Evolutionary conservation across 2,113 vertebrate genomes (phyloP).

Genomic region (Gallinago undulata): DNA sequence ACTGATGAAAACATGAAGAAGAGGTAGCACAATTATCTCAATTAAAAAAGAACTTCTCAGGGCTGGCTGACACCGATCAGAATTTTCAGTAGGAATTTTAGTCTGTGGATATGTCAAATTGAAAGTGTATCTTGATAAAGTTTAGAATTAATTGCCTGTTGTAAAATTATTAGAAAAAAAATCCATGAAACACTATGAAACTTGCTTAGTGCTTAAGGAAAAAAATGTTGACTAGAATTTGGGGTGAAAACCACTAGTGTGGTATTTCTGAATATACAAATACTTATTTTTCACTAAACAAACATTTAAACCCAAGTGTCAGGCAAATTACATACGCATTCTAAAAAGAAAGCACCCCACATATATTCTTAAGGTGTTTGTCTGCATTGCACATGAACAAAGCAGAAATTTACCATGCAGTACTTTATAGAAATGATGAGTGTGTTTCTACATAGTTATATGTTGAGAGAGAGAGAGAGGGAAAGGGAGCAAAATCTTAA

Average conservation of each 20-base stretch:
- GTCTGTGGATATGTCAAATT: background rate
- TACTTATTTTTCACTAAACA: background rate
- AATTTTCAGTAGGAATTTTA: background rate
- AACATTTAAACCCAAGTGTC: background rate
- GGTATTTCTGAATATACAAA: background rate
- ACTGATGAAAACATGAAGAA: background rate
- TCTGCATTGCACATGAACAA: background rate
- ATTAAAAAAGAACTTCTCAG: background rate
- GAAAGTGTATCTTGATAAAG: background rate
- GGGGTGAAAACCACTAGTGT: background rate
- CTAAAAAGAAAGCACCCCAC: background rate
- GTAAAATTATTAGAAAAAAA: background rate
- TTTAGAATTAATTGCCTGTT: background rate
- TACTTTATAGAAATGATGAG: background rate
- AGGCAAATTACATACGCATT: background rate
- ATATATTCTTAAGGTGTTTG: background rate
- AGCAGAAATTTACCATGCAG: background rate
- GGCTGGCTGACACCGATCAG: background rate
- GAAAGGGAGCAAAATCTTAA: conserved; percentile 35
- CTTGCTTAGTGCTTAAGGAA: background rate
- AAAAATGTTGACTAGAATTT: background rate
- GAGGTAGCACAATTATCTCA: background rate
- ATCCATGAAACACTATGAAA: background rate
- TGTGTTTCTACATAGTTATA: background rate
- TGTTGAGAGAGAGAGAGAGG: background rate